Evolutionary conservation across 2,888 invertebrate genomes (phyloP), one percentile per base, ranked within the genome.

Genomic region (Deladenus siricidicola): DNA sequence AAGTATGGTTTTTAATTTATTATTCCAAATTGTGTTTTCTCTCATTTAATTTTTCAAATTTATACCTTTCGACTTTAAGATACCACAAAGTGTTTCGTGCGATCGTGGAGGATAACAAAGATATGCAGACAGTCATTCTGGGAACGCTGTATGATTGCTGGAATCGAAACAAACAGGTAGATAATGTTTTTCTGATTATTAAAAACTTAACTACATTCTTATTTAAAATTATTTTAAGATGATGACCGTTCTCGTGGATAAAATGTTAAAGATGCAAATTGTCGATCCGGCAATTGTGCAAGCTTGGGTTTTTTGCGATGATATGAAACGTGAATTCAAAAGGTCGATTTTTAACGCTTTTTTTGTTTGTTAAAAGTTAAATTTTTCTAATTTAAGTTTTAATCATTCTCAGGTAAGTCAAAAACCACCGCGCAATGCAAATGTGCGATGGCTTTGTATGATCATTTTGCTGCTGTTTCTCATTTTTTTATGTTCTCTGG

Each of bases 251-350:
- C 83, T 98, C 3, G 88, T 93, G 3, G 94, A 98, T 82, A 96
- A 98, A 82, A 86, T 98, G 84, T 84, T 99, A 44, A 94, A 96
- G 83, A 92, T 92, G 26, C 91, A 93, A 81, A 88, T 98, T 56
- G 89, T 98, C 55, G 92, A 94, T 80, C 93, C 93, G 80, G 89
- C 90, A 58, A 89, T 93, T 0, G 93, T 98, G 17, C 93, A 94
- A 50, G 92, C 90, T 70, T 98, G 94, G 94, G 56, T 78, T 8
- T 78, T 78, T 64, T 71, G 70, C 39, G 72, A 71, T 19, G 73
- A 72, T 21, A 70, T 76, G 72, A 74, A 70, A 58, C 51, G 62
- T 34, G 73, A 76, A 48, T 67, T 72, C 47, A 64, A 74, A 42
- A 62, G 74, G 60, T 66, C 17, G 14, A 10, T 4, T n/a, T n/a